Base-by-base conservation (phyloP, 2,797 vertebrate genomes). In the Arrhamphus sclerolepis region DNA sequence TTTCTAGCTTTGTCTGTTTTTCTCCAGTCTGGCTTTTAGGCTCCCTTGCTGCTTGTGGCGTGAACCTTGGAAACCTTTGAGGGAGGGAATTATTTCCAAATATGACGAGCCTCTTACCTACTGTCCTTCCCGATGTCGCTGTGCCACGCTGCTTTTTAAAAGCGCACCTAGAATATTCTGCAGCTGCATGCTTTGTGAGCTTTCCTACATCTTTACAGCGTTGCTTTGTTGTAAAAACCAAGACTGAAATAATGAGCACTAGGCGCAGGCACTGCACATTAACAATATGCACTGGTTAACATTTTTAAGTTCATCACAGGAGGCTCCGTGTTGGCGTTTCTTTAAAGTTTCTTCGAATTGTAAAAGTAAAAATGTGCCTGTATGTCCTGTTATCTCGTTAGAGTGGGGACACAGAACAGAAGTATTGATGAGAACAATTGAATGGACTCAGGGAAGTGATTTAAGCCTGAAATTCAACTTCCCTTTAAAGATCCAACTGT, bases 351-450 rank as follows among this genome's bases (percentile, higher is more conserved):
- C 62, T 57, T 56, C 28, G 59, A 75, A 46, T 70, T 70, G 2
- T 51, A 28, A 74, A 78, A 77, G 66, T 83, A 49, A 73, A 46
- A 49, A 66, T 66, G 51, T 46, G 51, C 44, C 28, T 59, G 24
- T 55, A 66, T 75, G 72, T 70, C 14, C 46, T 55, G 41, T 78
- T 73, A 61, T 72, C 77, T 75, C 80, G 72, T 77, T 80, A 69
- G 75, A 58, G 80, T 40, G 43, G 64, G 55, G 72, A 82, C 52
- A 44, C 54, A 6, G 61, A 61, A 72, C 40, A 66, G 52, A 55
- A 46, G 43, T 80, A 81, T 83, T 54, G 80, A 85, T 68, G 75
- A 66, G 66, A 75, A 83, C 72, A 71, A 81, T 80, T 62, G 84
- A 87, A 76, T 72, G 42, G 26, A 71, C 46, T 40, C 49, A 2